These are phyloP conservation scores for Patella depressa DNA, from an alignment of 2,888 invertebrate genomes.

Conservation along the genomic window DNA sequence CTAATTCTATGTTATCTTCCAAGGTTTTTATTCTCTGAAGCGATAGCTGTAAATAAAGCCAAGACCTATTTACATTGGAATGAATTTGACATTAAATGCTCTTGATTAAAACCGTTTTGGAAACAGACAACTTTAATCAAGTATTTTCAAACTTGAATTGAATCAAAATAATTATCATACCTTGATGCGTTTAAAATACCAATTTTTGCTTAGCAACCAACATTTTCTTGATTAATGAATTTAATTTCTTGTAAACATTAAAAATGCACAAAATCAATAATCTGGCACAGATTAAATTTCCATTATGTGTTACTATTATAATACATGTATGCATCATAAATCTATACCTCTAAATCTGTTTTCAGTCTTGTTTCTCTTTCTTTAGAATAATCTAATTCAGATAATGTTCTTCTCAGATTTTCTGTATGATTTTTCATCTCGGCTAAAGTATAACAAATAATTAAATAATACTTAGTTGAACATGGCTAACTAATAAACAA, in stretches of 20 bases:
- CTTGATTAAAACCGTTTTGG: background rate
- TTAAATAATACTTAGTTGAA: background rate
- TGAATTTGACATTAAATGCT: background rate
- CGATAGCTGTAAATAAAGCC: constrained; percentile 46
- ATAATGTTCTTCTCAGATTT: constrained; percentile 51
- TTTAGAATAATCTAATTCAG: constrained; percentile 60
- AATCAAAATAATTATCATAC: background rate
- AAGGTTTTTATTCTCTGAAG: constrained; percentile 54
- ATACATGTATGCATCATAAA: constrained; percentile 26
- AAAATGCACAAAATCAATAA: background rate
- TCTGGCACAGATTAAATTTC: too few species aligned
- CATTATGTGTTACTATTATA: too few species aligned
- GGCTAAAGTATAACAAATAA: constrained; percentile 39
- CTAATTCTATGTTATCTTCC: constrained; percentile 66
- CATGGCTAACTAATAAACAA: background rate
- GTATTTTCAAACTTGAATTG: too few species aligned
- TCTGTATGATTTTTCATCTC: constrained; percentile 57
- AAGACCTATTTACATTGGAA: background rate
- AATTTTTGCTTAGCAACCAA: background rate
- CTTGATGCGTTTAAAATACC: background rate
- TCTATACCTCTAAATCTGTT: constrained; percentile 62
- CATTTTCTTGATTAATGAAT: background rate
- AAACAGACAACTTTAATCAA: background rate
- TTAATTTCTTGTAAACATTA: background rate
- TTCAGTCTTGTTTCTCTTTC: constrained; percentile 61